These are phyloP conservation scores for Antheraea assamensis DNA, from an alignment of 2,888 invertebrate species.

Conservation along the genomic window DNA sequence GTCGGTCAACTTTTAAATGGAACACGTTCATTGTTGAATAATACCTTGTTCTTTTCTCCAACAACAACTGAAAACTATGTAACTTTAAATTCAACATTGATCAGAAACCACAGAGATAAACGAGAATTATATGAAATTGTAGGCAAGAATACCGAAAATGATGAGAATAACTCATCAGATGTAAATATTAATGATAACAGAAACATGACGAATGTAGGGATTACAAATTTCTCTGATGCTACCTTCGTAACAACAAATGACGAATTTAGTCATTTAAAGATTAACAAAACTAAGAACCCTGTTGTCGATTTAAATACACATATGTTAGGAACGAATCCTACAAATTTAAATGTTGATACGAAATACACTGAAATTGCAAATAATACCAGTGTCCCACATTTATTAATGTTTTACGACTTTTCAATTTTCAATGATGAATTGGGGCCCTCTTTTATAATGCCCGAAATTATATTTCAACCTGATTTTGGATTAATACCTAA, in stretches of 20 bases:
- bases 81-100: conserved; percentile 31
- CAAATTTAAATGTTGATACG: background rate
- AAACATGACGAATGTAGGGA: conserved; percentile 29
- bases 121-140: conserved; percentile 37
- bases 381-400: conserved; percentile 41
- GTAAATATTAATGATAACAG: conserved; percentile 26
- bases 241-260: background rate
- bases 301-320: background rate
- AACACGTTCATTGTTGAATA: conserved; percentile 51
- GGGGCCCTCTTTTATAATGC: conserved; percentile 39
- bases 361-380: conserved; percentile 25
- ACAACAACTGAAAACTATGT: conserved; percentile 29
- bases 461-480: conserved; percentile 34
- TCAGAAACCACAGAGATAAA: conserved; percentile 52
- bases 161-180: conserved; percentile 19
- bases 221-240: background rate
- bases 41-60: conserved; percentile 36
- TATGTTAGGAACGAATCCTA: background rate
- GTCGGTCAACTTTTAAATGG: conserved; percentile 55
- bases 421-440: conserved; percentile 43
- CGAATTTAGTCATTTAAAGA: background rate
- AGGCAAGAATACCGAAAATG: conserved; percentile 25
- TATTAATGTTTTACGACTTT: conserved; percentile 56
- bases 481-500: conserved; percentile 23
- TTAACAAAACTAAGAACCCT: background rate